Evolutionary conservation across 2,797 vertebrate genomes (phyloP).

Genomic region (Cygnus olor): DNA sequence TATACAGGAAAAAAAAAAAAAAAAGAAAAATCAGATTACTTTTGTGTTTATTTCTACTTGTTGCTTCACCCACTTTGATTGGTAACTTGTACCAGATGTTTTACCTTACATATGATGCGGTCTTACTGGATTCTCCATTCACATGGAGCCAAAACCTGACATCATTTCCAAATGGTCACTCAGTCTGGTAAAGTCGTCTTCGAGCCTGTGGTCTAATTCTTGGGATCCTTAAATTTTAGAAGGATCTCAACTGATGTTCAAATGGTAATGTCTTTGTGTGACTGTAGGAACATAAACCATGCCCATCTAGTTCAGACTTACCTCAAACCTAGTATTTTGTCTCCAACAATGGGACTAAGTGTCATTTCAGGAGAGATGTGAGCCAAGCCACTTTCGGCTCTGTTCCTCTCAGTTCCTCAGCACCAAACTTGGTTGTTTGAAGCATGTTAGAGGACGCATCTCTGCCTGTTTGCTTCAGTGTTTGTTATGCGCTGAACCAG

Average conservation of each 20-base stretch:
- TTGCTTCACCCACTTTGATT: neutral
- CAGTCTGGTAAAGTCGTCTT: neutral
- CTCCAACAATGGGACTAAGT: too few species aligned
- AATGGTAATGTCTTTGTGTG: neutral
- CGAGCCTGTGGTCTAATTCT: neutral
- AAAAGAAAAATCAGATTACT: neutral
- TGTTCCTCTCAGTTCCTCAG: too few species aligned
- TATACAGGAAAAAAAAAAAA: neutral
- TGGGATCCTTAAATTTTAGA: neutral
- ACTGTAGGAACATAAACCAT: neutral
- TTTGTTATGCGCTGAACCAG: too few species aligned
- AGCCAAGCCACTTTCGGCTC: too few species aligned
- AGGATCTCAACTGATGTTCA: neutral
- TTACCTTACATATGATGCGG: neutral
- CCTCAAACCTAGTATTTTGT: too few species aligned
- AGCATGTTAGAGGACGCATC: too few species aligned
- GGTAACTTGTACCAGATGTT: neutral
- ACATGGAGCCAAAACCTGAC: neutral
- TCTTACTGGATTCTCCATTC: neutral
- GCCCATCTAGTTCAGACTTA: neutral
- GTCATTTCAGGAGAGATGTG: too few species aligned
- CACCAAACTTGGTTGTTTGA: too few species aligned
- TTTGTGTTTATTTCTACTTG: neutral
- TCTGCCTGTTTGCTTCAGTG: too few species aligned
- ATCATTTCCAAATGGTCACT: neutral